Evolutionary conservation across 2,888 invertebrate species (phyloP).

Genomic region (Falcaria lacertinaria): DNA sequence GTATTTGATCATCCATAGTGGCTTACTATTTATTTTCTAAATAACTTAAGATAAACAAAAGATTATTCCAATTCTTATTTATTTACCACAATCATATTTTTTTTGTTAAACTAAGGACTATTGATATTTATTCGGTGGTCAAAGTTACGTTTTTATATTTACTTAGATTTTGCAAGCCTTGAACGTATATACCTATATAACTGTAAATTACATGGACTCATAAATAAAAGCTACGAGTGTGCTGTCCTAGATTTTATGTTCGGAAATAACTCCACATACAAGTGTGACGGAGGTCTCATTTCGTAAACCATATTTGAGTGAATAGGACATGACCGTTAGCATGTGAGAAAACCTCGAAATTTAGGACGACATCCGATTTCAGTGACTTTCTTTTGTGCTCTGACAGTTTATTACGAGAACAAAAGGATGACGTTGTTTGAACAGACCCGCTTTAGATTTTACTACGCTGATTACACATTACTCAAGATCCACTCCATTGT

Average conservation of each 20-base stretch:
- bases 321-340: constrained; percentile 39
- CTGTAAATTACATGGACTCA: background rate
- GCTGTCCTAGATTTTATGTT: too few species aligned
- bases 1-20: too few species aligned
- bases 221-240: background rate
- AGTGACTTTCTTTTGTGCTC: constrained; percentile 64
- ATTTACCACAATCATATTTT: too few species aligned
- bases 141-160: too few species aligned
- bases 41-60: too few species aligned
- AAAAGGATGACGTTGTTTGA: constrained; percentile 63
- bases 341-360: constrained; percentile 49
- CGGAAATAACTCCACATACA: constrained; percentile 13
- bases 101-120: too few species aligned
- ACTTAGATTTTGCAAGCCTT: background rate
- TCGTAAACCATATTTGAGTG: constrained; percentile 43
- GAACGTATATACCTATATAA: too few species aligned
- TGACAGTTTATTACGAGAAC: constrained; percentile 72
- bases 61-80: too few species aligned
- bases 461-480: constrained; percentile 62
- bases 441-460: constrained; percentile 62
- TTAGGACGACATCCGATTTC: constrained; percentile 56
- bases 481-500: constrained; percentile 58
- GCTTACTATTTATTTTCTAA: too few species aligned
- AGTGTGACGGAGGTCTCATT: constrained; percentile 26
- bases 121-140: too few species aligned